Percentiles rank a stretch among this genome's conserved stretches.
phyloP scores from a whole-genome alignment of 2,113 vertebrate species.

The Numenius arquata region DNA sequence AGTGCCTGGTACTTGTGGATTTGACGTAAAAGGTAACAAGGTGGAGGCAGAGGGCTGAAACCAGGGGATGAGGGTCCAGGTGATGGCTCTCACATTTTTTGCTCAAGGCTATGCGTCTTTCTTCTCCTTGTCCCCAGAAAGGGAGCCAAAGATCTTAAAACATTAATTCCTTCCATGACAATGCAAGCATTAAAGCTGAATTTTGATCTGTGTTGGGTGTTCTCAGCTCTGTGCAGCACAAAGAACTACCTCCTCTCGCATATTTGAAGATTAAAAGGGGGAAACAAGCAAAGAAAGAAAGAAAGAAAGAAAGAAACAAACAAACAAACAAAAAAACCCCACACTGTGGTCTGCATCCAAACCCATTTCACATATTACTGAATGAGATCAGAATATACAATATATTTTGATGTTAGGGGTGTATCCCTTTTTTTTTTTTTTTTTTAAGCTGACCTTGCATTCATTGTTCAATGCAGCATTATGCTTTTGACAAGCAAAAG shows the following conservation, averaged over 20 bases:
- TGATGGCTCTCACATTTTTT: neutral
- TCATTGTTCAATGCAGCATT: neutral
- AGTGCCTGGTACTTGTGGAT: neutral
- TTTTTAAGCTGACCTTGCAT: neutral
- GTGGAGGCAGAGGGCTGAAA: neutral
- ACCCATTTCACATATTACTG: neutral
- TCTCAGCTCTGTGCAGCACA: neutral
- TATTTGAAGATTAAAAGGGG: neutral
- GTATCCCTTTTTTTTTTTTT: neutral
- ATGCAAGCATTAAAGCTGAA: neutral
- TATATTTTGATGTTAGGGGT: neutral
- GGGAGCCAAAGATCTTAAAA: neutral
- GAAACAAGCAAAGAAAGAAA: neutral
- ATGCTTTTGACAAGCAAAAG: neutral
- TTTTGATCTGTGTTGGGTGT: neutral
- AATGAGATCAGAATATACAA: neutral
- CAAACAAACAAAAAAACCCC: neutral
- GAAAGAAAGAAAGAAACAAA: neutral
- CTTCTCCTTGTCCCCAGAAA: neutral
- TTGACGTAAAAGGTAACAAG: neutral
- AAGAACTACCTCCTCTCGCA: neutral
- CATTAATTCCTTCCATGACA: accelerated
- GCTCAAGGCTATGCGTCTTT: neutral
- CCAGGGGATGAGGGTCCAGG: neutral
- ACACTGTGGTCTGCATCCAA: neutral